Conservation (phyloP, 2,888 invertebrate species). For the Dryococelus australis region DNA sequence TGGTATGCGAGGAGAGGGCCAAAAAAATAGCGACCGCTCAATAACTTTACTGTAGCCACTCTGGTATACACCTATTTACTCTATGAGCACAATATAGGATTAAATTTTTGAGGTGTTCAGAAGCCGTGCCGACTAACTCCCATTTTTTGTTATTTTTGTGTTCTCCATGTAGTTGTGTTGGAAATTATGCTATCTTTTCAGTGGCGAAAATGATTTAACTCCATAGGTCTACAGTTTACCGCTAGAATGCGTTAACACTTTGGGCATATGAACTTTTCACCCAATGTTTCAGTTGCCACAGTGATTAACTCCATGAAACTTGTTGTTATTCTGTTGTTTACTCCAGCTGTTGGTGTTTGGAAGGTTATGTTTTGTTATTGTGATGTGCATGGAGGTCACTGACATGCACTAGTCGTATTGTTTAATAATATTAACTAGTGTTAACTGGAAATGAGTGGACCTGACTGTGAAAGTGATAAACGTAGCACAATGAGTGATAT, state of each 20-base stretch:
- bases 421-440: not conserved
- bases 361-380: not conserved
- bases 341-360: not conserved
- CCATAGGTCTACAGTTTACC: not conserved
- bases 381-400: not conserved
- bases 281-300: not conserved
- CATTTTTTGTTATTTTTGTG: not conserved
- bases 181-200: not conserved
- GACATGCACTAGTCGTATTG: not conserved
- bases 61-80: too few relatives aligned
- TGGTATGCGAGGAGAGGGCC: too few relatives aligned
- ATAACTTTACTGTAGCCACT: too few relatives aligned
- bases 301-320: not conserved
- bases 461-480: not conserved
- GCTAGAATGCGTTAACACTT: not conserved
- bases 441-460: not conserved
- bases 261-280: too few relatives aligned
- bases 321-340: not conserved
- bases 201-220: not conserved
- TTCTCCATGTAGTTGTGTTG: not conserved
- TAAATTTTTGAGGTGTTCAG: not conserved
- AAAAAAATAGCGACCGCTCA: too few relatives aligned
- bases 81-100: too few relatives aligned
- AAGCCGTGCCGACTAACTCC: not conserved
- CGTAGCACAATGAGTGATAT: not conserved